Evolutionary conservation across 2,113 vertebrate genomes (phyloP).

Genomic region (Pseudorhombus dupliciocellatus): DNA sequence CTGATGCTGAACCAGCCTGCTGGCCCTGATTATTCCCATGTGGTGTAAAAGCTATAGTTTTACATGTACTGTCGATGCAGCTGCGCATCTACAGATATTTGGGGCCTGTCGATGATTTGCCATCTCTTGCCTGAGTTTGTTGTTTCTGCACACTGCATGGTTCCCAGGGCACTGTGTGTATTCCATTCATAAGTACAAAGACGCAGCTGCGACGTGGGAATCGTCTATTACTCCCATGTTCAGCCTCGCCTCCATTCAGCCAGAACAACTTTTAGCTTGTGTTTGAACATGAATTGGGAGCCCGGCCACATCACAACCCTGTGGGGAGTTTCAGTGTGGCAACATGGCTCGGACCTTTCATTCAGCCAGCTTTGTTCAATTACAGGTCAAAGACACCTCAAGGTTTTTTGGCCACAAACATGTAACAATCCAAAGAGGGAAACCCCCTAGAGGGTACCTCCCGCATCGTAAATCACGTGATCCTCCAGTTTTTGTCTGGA

Average conservation of each 20-base stretch:
- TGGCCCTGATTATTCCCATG: constrained; percentile 10
- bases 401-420: constrained; percentile 56
- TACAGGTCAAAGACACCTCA: constrained; percentile 59
- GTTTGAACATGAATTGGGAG: constrained; percentile 42
- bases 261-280: constrained; percentile 30
- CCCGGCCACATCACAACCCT: constrained; percentile 43
- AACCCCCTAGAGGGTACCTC: constrained; percentile 21
- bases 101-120: too few relatives aligned
- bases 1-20: constrained; percentile 30
- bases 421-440: constrained; percentile 31
- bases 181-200: constrained; percentile 2
- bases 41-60: constrained; percentile 1
- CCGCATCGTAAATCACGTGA: constrained; percentile 24
- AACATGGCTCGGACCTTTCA: constrained; percentile 20
- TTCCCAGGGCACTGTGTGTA: not conserved
- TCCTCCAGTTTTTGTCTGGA: constrained; percentile 11
- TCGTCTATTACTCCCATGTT: constrained; percentile 29
- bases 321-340: constrained; percentile 43
- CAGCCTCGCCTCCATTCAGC: constrained; percentile 36
- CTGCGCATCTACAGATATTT: constrained; percentile 2
- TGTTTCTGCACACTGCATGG: not conserved
- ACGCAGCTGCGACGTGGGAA: constrained; percentile 25
- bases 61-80: constrained; percentile 3
- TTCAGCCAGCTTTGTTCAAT: constrained; percentile 58
- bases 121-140: not conserved